A percentile compares a stretch with the other conserved stretches of the same genome.
Conservation (phyloP, 2,113 vertebrate genomes). For the Catharus minimus region DNA sequence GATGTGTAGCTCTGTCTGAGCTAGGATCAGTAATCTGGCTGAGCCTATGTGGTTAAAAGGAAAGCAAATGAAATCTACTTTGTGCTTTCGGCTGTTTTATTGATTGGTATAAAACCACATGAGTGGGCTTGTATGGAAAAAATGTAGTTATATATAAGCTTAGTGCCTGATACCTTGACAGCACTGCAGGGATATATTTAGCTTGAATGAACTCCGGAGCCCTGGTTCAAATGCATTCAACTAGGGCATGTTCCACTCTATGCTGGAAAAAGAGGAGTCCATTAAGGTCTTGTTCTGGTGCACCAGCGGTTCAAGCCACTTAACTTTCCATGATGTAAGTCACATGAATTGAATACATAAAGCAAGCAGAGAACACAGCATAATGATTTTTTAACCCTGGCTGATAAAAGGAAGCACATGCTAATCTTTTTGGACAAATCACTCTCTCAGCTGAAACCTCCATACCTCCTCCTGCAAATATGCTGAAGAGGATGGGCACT, state of each 20-base stretch:
- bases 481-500: background rate
- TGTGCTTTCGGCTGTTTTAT: background rate
- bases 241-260: background rate
- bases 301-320: background rate
- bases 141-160: background rate
- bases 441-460: background rate
- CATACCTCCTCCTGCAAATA: background rate
- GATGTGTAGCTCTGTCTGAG: background rate
- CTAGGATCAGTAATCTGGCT: background rate
- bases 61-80: background rate
- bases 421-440: background rate
- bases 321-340: background rate
- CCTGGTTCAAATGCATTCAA: background rate
- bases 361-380: background rate
- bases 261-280: constrained; percentile 11
- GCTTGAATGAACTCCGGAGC: constrained; percentile 11
- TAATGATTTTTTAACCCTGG: background rate
- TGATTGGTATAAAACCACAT: background rate
- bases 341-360: background rate
- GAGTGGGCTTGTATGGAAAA: background rate
- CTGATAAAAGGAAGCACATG: background rate
- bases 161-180: background rate
- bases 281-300: background rate
- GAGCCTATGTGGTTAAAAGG: background rate
- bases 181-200: constrained; percentile 33